Conservation (phyloP, 2,113 vertebrate species). For the Daubentonia madagascariensis region DNA sequence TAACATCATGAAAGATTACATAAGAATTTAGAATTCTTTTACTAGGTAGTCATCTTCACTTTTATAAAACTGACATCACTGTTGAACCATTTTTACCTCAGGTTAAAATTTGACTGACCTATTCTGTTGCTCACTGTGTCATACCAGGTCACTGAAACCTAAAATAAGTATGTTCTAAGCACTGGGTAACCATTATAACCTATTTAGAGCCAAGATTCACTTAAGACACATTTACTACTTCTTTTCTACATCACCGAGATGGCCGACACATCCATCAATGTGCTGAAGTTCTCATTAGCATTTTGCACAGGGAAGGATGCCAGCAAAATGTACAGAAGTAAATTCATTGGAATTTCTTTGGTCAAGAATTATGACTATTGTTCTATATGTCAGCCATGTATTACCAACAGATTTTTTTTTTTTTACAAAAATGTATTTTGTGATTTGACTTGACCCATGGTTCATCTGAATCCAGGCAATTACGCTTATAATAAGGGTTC, state of each 20-base stretch:
- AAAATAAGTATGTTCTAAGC: conserved; percentile 70
- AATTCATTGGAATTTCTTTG: not conserved
- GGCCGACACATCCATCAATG: not conserved
- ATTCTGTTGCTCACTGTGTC: conserved; percentile 45
- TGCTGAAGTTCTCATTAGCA: not conserved
- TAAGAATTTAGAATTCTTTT: conserved; percentile 46
- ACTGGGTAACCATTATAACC: conserved; percentile 36
- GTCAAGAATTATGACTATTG: not conserved
- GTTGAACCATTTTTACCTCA: conserved; percentile 25
- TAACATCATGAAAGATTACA: conserved; percentile 30
- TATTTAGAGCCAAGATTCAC: conserved; percentile 49
- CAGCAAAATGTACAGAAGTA: conserved; percentile 27
- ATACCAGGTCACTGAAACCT: conserved; percentile 62
- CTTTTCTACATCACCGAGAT: not conserved
- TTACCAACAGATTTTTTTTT: not conserved
- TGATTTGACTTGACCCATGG: conserved; percentile 42
- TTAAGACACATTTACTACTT: conserved; percentile 2
- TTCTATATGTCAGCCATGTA: not conserved
- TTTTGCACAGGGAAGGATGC: not conserved
- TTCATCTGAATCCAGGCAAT: conserved; percentile 11
- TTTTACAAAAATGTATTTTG: conserved; percentile 27
- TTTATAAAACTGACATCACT: conserved; percentile 58
- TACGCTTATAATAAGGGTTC: conserved; percentile 19
- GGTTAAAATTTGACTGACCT: conserved; percentile 59
- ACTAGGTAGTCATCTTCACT: conserved; percentile 29